Percentiles rank a stretch among this genome's conserved stretches.
Conservation (phyloP, 2,888 invertebrate genomes). For the Sipha maydis region DNA sequence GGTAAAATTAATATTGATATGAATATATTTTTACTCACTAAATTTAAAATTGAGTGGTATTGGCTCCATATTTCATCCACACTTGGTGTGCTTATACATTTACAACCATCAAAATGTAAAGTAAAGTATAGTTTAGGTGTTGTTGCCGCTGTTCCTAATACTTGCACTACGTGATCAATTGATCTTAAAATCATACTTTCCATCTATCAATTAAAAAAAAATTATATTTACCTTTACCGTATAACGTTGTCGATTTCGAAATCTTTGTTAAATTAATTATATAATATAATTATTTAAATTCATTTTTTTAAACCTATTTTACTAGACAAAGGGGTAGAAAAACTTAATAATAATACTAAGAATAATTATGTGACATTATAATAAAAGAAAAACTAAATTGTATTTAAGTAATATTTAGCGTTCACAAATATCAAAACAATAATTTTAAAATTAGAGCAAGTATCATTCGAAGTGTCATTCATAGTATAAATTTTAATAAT, state of each 20-base stretch:
- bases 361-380: background rate
- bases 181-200: background rate
- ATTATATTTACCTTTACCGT: background rate
- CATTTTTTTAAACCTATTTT: too few relatives aligned
- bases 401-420: too few relatives aligned
- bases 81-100: constrained; percentile 7
- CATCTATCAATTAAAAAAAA: background rate
- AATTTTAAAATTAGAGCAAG: too few relatives aligned
- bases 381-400: too few relatives aligned
- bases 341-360: too few relatives aligned
- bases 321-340: background rate
- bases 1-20: background rate
- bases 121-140: constrained; percentile 28
- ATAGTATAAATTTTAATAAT: too few relatives aligned
- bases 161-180: background rate
- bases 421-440: too few relatives aligned
- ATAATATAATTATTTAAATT: background rate
- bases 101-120: constrained; percentile 17
- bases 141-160: background rate
- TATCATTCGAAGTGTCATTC: too few relatives aligned
- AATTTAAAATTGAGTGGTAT: constrained; percentile 66
- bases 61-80: constrained; percentile 13
- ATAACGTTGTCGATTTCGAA: background rate
- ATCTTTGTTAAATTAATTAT: background rate
- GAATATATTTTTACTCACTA: constrained; percentile 27